A percentile compares a stretch with the other conserved stretches of the same genome.
phyloP scores from a whole-genome alignment of 1,140 invertebrate species.

The Danaus melanippus region DNA sequence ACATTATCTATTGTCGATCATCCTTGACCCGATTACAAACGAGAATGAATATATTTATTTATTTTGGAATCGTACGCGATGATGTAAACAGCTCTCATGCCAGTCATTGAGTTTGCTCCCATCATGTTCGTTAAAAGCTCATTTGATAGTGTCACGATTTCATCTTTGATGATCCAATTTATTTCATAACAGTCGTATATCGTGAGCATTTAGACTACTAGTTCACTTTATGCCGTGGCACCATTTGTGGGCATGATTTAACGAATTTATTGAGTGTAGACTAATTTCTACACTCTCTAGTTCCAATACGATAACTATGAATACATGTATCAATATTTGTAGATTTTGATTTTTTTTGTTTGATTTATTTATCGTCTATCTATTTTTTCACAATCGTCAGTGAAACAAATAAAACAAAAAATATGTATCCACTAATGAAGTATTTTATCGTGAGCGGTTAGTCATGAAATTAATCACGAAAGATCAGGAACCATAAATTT shows the following conservation, averaged over 20 bases:
- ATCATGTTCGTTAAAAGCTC: constrained; percentile 31
- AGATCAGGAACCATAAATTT: constrained; percentile 51
- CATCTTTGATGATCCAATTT: constrained; percentile 31
- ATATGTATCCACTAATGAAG: too few species aligned
- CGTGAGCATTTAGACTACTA: constrained; percentile 28
- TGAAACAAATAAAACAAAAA: too few species aligned
- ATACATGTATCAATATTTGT: too few species aligned
- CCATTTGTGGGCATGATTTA: constrained; percentile 16
- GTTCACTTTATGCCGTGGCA: constrained; percentile 42
- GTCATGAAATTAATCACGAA: constrained; percentile 54
- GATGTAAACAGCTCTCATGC: constrained; percentile 36
- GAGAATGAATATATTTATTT: constrained; percentile 44
- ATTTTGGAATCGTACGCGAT: constrained; percentile 34
- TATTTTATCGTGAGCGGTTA: constrained; percentile 16
- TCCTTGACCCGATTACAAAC: constrained; percentile 48
- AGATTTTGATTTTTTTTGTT: too few species aligned
- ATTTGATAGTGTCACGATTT: constrained; percentile 41
- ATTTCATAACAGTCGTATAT: constrained; percentile 30
- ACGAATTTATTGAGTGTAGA: not conserved
- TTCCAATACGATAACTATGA: too few species aligned
- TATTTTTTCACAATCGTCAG: too few species aligned
- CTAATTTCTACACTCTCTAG: too few species aligned
- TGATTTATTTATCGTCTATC: too few species aligned
- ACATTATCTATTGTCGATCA: constrained; percentile 52
- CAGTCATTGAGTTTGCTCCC: constrained; percentile 19